These are phyloP conservation scores for Mythimna impura DNA, from an alignment of 2,888 invertebrate species.

Conservation along the genomic window DNA sequence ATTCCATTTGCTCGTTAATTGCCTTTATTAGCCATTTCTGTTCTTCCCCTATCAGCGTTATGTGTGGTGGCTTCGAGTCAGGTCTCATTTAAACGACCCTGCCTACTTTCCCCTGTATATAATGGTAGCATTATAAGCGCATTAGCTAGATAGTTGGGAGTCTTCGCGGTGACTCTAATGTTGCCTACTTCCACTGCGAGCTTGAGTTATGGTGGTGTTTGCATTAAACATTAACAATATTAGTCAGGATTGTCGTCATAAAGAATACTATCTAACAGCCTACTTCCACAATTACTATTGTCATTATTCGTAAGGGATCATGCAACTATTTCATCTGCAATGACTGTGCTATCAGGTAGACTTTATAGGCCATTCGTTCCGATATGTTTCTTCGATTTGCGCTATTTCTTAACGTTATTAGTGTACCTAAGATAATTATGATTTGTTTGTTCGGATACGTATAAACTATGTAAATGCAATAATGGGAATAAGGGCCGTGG, in stretches of 20 bases:
- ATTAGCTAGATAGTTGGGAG: constrained; percentile 80
- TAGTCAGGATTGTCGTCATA: constrained; percentile 56
- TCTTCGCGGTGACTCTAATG: constrained; percentile 73
- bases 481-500: constrained; percentile 56
- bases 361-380: constrained; percentile 8
- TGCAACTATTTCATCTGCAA: constrained; percentile 2
- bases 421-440: constrained; percentile 47
- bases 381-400: constrained; percentile 7
- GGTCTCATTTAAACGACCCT: constrained; percentile 77
- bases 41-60: constrained; percentile 40
- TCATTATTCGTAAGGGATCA: constrained; percentile 14
- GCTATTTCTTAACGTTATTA: constrained; percentile 31
- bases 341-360: neutral
- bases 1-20: constrained; percentile 43
- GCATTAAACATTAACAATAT: constrained; percentile 67
- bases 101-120: constrained; percentile 81
- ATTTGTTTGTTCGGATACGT: constrained; percentile 53
- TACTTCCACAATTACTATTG: constrained; percentile 13
- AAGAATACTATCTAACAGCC: constrained; percentile 48
- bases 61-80: constrained; percentile 58
- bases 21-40: constrained; percentile 38
- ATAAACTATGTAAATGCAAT: constrained; percentile 36
- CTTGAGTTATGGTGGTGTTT: constrained; percentile 69
- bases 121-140: constrained; percentile 85
- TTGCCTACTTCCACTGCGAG: constrained; percentile 70